phyloP scores from a whole-genome alignment of 1,140 invertebrate species.

The Diorhabda carinulata region DNA sequence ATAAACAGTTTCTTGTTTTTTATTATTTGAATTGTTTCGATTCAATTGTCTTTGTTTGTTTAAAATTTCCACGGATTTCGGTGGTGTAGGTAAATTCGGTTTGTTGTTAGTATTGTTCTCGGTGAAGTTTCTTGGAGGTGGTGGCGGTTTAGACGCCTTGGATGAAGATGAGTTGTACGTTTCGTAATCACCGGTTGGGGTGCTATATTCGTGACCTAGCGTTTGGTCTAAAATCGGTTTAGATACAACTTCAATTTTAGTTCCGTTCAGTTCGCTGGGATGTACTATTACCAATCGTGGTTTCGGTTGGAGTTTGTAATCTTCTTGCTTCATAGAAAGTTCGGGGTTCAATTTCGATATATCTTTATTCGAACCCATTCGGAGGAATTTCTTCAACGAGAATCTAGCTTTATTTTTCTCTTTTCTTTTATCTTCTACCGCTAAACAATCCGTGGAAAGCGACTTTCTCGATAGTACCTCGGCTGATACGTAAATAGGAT shows the following conservation, averaged over 20 bases:
- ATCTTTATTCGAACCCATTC: slow-evolving; percentile 69
- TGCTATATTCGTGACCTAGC: slow-evolving; percentile 44
- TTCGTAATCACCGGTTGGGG: slow-evolving; percentile 41
- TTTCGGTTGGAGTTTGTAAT: slow-evolving; percentile 42
- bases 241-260: slow-evolving; percentile 67
- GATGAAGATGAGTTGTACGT: slow-evolving; percentile 16
- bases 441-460: slow-evolving; percentile 67
- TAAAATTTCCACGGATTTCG: slow-evolving; percentile 60
- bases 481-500: slow-evolving; percentile 48
- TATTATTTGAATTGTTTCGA: slow-evolving; percentile 32
- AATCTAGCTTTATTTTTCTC: slow-evolving; percentile 63
- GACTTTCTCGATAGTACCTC: slow-evolving; percentile 63
- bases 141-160: slow-evolving; percentile 50
- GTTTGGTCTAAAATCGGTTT: slow-evolving; percentile 47
- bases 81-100: slow-evolving; percentile 65
- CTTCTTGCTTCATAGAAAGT: slow-evolving; percentile 48
- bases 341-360: slow-evolving; percentile 51
- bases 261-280: slow-evolving; percentile 77
- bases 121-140: slow-evolving; percentile 56
- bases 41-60: slow-evolving; percentile 56
- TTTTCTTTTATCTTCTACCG: slow-evolving; percentile 62
- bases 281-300: slow-evolving; percentile 77
- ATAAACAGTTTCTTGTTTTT: slow-evolving; percentile 66
- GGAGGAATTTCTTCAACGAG: slow-evolving; percentile 77
- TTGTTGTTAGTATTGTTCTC: slow-evolving; percentile 51